Base-by-base conservation (phyloP, 2,888 invertebrate genomes). In the Ormyrus pomaceus region DNA sequence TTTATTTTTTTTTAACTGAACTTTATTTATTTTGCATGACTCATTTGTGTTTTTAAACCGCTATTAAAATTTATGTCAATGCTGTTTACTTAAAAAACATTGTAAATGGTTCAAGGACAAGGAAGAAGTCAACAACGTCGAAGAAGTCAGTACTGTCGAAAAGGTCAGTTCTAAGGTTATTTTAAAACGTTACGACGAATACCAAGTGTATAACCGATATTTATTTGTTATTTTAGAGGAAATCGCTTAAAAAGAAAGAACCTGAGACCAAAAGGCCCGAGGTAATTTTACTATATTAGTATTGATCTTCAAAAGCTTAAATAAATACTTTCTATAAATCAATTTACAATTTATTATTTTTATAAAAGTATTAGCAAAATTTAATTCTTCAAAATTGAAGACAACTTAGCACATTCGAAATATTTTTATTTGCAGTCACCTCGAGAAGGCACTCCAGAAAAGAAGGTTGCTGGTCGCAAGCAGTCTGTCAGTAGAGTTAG, bases 41-140 rank as follows among this genome's bases (percentile, higher is more conserved):
- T 34, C 34, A 34, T 34, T 34, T 34, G 34, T 34, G 34, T 34
- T 34, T 34, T 34, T 34, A 34, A 34, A 34, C 34, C 4, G 34
- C 34, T 34, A 34, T 34, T 34, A 34, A 34, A 34, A 34, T 34
- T 34, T 0, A 34, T 34, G 34, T 34, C 61, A 9, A 8, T 71
- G 61, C 50, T 19, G 8, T 70, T 19, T 51, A 45, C 13, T 56
- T 48, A 53, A 55, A 11, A 3, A 55, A 46, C 5, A 59, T 71
- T 73, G 11, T 6, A 45, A 34, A 19, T 48, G 46, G 71, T 81
- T 74, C 48, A 78, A 84, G 81, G 84, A 89, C 84, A 87, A 90
- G 71, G 88, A 91, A 82, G 89, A 89, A 79, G 84, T 86, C 77
- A 90, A 90, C 76, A 89, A 91, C 82, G 87, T 89, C 45, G 87